phyloP scores from a whole-genome alignment of 2,888 invertebrate species.

The Nemotelus nigrinus region DNA sequence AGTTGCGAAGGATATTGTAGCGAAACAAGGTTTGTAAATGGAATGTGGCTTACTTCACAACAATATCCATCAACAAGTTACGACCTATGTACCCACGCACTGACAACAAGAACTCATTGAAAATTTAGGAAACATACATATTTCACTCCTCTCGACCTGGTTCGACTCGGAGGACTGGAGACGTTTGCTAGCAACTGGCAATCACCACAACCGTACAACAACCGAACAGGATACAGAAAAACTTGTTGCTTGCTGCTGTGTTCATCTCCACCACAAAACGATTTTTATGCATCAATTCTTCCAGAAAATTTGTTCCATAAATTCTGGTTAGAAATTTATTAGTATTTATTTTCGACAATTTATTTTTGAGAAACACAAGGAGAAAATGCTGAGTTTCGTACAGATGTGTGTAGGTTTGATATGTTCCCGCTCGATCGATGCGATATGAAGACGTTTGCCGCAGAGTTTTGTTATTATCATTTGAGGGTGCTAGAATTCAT shows the following conservation, averaged over 20 bases:
- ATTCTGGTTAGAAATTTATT: neutral
- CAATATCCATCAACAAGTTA: slow-evolving; percentile 17
- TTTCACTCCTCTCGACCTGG: neutral
- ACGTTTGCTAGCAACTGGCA: neutral
- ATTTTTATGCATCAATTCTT: neutral
- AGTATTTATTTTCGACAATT: neutral
- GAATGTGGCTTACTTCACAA: neutral
- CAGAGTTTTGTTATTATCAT: too few relatives aligned
- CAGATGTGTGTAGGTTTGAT: neutral
- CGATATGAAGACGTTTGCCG: too few relatives aligned
- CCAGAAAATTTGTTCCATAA: neutral
- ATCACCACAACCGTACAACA: neutral
- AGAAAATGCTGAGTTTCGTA: neutral
- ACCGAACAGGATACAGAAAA: neutral
- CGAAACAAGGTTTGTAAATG: neutral
- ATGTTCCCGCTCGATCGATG: too few relatives aligned
- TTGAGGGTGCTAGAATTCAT: too few relatives aligned
- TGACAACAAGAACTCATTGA: slow-evolving; percentile 9
- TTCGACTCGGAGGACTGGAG: too few relatives aligned
- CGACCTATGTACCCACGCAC: neutral
- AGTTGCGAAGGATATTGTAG: neutral
- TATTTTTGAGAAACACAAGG: neutral
- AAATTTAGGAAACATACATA: slow-evolving; percentile 3
- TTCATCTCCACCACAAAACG: neutral
- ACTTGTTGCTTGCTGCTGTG: slow-evolving; percentile 2